Evolutionary conservation across 2,113 vertebrate species (phyloP).

Genomic region (Thunnus thynnus): DNA sequence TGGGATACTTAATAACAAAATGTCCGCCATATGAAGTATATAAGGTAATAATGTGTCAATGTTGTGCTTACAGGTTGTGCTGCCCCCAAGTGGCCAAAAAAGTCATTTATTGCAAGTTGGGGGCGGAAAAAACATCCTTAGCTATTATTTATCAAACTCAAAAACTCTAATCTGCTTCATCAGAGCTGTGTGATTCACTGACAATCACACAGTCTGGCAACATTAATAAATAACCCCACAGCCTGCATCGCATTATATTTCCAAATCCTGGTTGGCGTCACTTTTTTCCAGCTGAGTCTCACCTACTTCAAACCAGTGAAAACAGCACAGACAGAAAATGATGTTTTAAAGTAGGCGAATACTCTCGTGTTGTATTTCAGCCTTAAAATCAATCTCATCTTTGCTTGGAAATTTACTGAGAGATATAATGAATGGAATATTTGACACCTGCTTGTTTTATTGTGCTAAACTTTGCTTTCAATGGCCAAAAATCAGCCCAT

Average conservation of each 20-base stretch:
- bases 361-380: too few relatives aligned
- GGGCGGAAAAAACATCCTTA: neutral
- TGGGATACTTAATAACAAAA: neutral
- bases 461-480: neutral
- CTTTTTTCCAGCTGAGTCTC: neutral
- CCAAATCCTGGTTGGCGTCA: neutral
- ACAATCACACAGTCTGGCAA: too few relatives aligned
- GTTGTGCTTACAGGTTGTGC: neutral
- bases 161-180: neutral
- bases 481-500: neutral
- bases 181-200: neutral
- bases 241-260: neutral
- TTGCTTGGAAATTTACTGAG: too few relatives aligned
- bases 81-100: too few relatives aligned
- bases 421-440: too few relatives aligned
- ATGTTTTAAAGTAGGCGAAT: too few relatives aligned
- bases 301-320: neutral
- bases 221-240: too few relatives aligned
- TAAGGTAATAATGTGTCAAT: neutral
- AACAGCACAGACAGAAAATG: too few relatives aligned
- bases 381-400: too few relatives aligned
- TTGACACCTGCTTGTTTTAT: neutral
- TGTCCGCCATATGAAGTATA: neutral
- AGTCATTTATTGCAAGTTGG: too few relatives aligned
- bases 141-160: neutral